Evolutionary conservation across 2,888 invertebrate genomes (phyloP).

Genomic region (Dascillus cervinus): DNA sequence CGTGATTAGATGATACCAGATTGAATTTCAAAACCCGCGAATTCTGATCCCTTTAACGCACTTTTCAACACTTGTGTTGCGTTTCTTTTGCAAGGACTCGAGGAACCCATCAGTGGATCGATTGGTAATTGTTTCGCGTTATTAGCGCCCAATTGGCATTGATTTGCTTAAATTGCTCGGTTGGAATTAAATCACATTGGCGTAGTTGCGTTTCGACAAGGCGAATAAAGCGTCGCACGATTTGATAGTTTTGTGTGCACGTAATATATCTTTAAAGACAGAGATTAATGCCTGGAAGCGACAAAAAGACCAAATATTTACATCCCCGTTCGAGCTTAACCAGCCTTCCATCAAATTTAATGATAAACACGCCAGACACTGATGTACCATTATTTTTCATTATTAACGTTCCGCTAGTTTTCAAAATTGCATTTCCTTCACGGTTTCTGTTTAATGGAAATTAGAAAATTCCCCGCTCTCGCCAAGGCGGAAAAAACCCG

Average conservation of each 20-base stretch:
- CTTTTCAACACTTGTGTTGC: no score
- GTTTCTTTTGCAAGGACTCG: no score
- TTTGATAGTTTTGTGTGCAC: constrained; percentile 9
- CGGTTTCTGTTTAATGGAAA: constrained; percentile 21
- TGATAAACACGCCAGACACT: constrained; percentile 38
- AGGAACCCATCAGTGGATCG: constrained; percentile 25
- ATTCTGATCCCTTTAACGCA: no score
- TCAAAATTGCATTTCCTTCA: constrained; percentile 38
- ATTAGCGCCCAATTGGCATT: constrained; percentile 31
- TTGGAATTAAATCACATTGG: constrained; percentile 7
- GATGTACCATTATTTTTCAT: constrained; percentile 43
- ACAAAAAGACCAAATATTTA: constrained; percentile 32
- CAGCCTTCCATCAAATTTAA: constrained; percentile 40
- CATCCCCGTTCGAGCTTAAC: constrained; percentile 21
- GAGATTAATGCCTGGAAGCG: constrained; percentile 29
- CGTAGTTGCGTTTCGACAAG: neutral
- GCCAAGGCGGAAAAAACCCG: no score
- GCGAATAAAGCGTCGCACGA: neutral
- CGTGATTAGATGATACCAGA: constrained; percentile 35
- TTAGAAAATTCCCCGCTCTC: constrained; percentile 19
- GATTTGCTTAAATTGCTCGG: constrained; percentile 25
- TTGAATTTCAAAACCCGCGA: constrained; percentile 27
- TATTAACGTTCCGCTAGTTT: constrained; percentile 40
- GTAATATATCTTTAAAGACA: constrained; percentile 29
- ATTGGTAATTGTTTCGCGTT: constrained; percentile 27